Percentiles rank a stretch among this genome's conserved stretches.
Conservation (phyloP, 1,140 invertebrate species). For the Drosophila funebris region DNA sequence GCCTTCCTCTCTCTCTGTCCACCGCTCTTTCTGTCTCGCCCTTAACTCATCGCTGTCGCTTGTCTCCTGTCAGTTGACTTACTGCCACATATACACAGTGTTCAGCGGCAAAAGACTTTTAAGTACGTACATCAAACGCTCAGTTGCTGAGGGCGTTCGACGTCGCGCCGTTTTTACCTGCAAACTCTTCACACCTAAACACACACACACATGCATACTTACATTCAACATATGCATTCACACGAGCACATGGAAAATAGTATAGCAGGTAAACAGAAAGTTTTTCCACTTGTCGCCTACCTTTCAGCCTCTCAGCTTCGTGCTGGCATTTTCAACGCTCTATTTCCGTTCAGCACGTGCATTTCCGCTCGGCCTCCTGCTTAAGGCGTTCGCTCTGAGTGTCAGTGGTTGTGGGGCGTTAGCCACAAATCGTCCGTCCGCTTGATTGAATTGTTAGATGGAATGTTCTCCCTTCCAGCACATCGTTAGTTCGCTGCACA, state of each 20-base stretch:
- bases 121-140: conserved; percentile 75
- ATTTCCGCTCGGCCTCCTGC: conserved; percentile 52
- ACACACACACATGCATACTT: conserved; percentile 6
- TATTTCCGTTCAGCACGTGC: conserved; percentile 63
- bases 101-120: conserved; percentile 63
- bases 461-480: conserved; percentile 22
- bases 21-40: background rate
- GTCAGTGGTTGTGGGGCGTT: conserved; percentile 38
- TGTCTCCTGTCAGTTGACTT: conserved; percentile 66
- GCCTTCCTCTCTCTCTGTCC: background rate
- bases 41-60: background rate
- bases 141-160: conserved; percentile 50
- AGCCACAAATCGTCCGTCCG: conserved; percentile 64
- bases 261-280: conserved; percentile 46
- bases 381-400: conserved; percentile 40
- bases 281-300: conserved; percentile 55
- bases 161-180: conserved; percentile 27
- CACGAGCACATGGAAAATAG: conserved; percentile 5
- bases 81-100: conserved; percentile 32
- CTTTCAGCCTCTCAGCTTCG: conserved; percentile 6
- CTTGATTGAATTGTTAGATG: conserved; percentile 75
- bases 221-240: conserved; percentile 1
- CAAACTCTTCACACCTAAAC: too few species aligned
- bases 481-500: background rate
- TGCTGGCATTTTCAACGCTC: conserved; percentile 50